phyloP scores from a whole-genome alignment of 1,140 invertebrate species.

The Onthophagus taurus region DNA sequence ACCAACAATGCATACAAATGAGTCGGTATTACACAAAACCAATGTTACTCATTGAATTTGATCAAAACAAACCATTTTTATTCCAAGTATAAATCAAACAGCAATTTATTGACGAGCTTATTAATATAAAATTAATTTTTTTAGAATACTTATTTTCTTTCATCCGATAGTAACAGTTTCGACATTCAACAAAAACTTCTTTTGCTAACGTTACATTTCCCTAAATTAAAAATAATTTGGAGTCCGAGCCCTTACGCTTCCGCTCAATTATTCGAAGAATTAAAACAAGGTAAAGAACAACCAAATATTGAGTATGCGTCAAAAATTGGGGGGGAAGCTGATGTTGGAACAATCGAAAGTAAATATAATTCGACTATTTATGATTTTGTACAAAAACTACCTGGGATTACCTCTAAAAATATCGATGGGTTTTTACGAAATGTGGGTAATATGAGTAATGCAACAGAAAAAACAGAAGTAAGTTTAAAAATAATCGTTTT shows the following conservation, averaged over 20 bases:
- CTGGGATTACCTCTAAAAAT: slow-evolving; percentile 84
- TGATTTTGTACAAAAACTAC: slow-evolving; percentile 85
- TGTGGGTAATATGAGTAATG: slow-evolving; percentile 61
- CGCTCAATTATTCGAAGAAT: slow-evolving; percentile 88
- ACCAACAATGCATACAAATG: slow-evolving; percentile 90
- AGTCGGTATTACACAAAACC: slow-evolving; percentile 77
- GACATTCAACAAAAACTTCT: slow-evolving; percentile 77
- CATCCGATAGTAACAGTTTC: slow-evolving; percentile 62
- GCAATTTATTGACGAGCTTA: too few relatives aligned
- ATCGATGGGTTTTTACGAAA: slow-evolving; percentile 68
- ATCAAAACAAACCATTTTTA: slow-evolving; percentile 85
- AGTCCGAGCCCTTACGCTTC: slow-evolving; percentile 91
- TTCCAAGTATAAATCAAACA: slow-evolving; percentile 58
- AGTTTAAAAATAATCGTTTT: slow-evolving; percentile 3
- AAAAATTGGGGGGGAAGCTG: slow-evolving; percentile 53
- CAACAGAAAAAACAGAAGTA: slow-evolving; percentile 50
- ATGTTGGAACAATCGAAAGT: slow-evolving; percentile 47
- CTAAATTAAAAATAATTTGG: slow-evolving; percentile 86
- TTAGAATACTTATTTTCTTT: slow-evolving; percentile 70
- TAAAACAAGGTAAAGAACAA: slow-evolving; percentile 70
- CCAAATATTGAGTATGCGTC: slow-evolving; percentile 62
- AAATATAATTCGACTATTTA: slow-evolving; percentile 68
- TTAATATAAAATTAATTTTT: slow-evolving; percentile 20
- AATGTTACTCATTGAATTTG: slow-evolving; percentile 94
- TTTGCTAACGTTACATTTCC: slow-evolving; percentile 91